Conservation (phyloP, 2,113 vertebrate species). For the Strix aluco region DNA sequence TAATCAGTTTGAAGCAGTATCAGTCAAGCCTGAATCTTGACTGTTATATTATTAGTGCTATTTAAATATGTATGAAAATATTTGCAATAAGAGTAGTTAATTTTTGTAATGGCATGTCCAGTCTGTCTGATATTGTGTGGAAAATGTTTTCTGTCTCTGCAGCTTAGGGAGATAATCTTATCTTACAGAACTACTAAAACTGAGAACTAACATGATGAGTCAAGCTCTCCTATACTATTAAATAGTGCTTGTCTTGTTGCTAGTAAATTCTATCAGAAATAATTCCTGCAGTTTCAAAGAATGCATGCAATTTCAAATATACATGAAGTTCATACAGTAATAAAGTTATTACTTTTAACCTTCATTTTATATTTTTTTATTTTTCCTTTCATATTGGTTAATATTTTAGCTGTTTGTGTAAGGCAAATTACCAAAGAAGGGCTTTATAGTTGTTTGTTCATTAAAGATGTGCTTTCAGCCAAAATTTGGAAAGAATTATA, state of each 20-base stretch:
- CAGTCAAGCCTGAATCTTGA: background rate
- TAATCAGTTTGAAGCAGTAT: background rate
- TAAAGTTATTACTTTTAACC: background rate
- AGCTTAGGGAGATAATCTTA: background rate
- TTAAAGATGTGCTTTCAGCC: background rate
- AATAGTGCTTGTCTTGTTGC: background rate
- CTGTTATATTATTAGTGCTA: background rate
- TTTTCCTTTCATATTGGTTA: background rate
- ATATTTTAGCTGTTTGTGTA: background rate
- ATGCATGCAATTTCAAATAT: background rate
- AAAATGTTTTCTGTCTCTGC: background rate
- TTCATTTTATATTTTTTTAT: background rate
- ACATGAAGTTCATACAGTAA: background rate
- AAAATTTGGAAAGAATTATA: background rate
- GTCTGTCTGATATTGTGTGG: background rate
- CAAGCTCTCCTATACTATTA: background rate
- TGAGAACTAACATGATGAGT: background rate
- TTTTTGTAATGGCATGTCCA: background rate
- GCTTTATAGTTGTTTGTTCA: background rate
- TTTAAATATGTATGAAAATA: background rate
- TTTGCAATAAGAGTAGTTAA: background rate
- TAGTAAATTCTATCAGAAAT: background rate
- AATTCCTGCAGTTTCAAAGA: background rate
- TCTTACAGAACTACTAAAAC: background rate
- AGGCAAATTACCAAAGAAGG: background rate